phyloP scores from a whole-genome alignment of 1,140 invertebrate genomes.

The Drosophila guanche region DNA sequence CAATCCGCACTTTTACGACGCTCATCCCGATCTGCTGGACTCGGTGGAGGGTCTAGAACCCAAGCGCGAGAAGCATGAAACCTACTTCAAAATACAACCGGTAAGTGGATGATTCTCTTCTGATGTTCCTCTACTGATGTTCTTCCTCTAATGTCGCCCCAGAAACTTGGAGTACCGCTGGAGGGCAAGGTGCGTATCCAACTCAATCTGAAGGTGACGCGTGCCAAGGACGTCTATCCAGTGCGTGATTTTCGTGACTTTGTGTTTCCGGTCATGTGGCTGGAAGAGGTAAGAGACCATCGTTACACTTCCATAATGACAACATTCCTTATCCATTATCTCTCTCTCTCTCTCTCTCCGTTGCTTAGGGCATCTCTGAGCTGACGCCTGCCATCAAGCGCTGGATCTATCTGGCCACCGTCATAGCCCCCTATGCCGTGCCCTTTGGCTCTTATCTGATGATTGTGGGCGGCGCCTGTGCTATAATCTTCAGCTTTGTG shows the following conservation, averaged over 20 bases:
- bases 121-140: background rate
- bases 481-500: slow-evolving; percentile 87
- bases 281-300: slow-evolving; percentile 88
- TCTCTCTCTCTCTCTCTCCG: slow-evolving; percentile 79
- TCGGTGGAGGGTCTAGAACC: slow-evolving; percentile 90
- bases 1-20: slow-evolving; percentile 94
- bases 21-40: slow-evolving; percentile 89
- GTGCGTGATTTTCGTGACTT: slow-evolving; percentile 91
- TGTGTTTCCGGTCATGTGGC: slow-evolving; percentile 93
- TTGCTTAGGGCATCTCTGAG: slow-evolving; percentile 89
- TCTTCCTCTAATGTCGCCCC: slow-evolving; percentile 12
- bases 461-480: slow-evolving; percentile 87
- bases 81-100: slow-evolving; percentile 94
- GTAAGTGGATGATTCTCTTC: slow-evolving; percentile 85
- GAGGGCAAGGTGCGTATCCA: slow-evolving; percentile 92
- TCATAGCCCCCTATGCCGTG: slow-evolving; percentile 88
- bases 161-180: slow-evolving; percentile 94
- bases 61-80: slow-evolving; percentile 88
- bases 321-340: background rate
- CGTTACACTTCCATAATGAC: background rate
- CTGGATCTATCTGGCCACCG: slow-evolving; percentile 91
- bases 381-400: slow-evolving; percentile 89
- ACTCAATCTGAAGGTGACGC: slow-evolving; percentile 91
- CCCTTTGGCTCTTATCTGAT: slow-evolving; percentile 89
- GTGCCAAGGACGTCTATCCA: slow-evolving; percentile 88